Conservation (phyloP, 2,888 invertebrate species). For the Trisateles emortualis region DNA sequence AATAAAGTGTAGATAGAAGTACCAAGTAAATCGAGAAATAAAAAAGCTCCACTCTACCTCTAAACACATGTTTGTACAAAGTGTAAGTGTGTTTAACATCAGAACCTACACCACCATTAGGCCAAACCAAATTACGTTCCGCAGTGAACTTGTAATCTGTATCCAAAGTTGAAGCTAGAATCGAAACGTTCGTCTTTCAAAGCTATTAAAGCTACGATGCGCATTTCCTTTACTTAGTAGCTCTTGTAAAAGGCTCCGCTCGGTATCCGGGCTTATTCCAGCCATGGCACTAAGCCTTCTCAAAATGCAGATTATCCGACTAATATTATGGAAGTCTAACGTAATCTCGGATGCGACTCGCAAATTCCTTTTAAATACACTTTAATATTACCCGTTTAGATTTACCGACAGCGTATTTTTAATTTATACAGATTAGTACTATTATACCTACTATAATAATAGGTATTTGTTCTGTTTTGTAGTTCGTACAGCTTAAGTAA, state of each 20-base stretch:
- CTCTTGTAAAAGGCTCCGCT: slow-evolving; percentile 44
- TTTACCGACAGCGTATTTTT: slow-evolving; percentile 34
- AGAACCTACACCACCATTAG: background rate
- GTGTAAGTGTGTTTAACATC: background rate
- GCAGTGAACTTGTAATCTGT: slow-evolving; percentile 1
- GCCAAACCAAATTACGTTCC: slow-evolving; percentile 4
- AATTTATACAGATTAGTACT: slow-evolving; percentile 34
- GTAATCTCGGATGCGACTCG: slow-evolving; percentile 44
- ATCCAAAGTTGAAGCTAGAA: slow-evolving; percentile 7
- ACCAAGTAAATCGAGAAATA: too few species aligned
- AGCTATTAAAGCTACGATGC: slow-evolving; percentile 42
- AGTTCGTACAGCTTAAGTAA: slow-evolving; percentile 3
- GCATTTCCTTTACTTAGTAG: slow-evolving; percentile 44
- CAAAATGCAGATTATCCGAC: slow-evolving; percentile 55
- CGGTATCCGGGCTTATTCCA: slow-evolving; percentile 48
- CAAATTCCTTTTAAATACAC: slow-evolving; percentile 35
- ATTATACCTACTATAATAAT: background rate
- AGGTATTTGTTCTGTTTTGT: background rate
- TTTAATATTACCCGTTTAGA: slow-evolving; percentile 27
- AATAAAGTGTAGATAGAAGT: too few species aligned
- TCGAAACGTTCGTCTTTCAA: slow-evolving; percentile 33
- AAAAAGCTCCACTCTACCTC: too few species aligned
- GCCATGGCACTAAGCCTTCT: slow-evolving; percentile 44
- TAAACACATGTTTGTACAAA: too few species aligned
- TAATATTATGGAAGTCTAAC: slow-evolving; percentile 49